phyloP scores from a whole-genome alignment of 2,113 vertebrate species.

The Circaetus gallicus region DNA sequence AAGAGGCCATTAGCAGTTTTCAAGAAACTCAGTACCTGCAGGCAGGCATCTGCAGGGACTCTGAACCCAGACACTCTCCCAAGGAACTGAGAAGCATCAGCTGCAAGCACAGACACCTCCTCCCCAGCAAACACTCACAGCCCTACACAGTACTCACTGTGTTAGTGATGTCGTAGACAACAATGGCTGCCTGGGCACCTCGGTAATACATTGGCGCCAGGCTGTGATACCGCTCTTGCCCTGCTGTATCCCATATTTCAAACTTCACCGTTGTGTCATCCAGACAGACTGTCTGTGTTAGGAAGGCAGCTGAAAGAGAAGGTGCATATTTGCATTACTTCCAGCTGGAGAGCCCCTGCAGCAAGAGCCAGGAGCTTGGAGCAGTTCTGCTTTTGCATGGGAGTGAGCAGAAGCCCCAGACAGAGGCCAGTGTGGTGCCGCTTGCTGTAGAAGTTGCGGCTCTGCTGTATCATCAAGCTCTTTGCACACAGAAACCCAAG shows the following conservation, averaged over 20 bases:
- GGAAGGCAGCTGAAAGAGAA: constrained; percentile 89
- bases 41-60: not conserved
- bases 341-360: not conserved
- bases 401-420: not conserved
- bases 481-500: not conserved
- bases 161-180: constrained; percentile 98
- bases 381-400: not conserved
- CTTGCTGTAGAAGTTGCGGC: not conserved
- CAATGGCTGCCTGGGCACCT: constrained; percentile 95
- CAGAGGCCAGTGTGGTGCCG: not conserved
- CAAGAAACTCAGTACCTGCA: not conserved
- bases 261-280: constrained; percentile 99
- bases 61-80: not conserved
- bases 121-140: not conserved
- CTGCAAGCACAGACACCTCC: rapidly evolving
- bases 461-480: not conserved
- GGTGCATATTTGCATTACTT: not conserved
- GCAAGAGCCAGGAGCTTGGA: not conserved
- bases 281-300: constrained; percentile 98
- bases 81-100: not conserved
- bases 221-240: constrained; percentile 97
- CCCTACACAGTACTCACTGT: constrained; percentile 77
- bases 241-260: constrained; percentile 99
- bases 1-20: not conserved
- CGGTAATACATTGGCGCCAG: constrained; percentile 98